Conservation (phyloP, 2,797 vertebrate species). For the Miichthys miiuy region DNA sequence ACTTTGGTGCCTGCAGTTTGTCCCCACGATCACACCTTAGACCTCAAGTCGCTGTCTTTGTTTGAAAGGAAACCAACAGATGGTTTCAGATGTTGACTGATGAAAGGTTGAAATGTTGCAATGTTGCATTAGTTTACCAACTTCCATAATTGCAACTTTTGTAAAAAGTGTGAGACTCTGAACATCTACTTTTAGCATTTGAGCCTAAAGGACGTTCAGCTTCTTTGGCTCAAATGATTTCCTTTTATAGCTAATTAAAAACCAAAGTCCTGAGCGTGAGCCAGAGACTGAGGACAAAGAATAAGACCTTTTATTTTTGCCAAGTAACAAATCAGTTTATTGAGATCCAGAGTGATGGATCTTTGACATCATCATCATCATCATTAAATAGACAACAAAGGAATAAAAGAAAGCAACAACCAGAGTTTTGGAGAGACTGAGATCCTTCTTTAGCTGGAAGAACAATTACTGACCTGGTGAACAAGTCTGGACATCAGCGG, state of each 20-base stretch:
- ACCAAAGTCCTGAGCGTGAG: conserved; percentile 52
- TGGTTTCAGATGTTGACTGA: conserved; percentile 18
- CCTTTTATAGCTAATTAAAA: conserved; percentile 24
- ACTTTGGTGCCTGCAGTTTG: background rate
- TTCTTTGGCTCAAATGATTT: conserved; percentile 21
- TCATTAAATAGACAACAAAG: conserved; percentile 45
- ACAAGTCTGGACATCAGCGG: conserved; percentile 29
- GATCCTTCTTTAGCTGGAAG: conserved; percentile 55
- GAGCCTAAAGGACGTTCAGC: conserved; percentile 7
- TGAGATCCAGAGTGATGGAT: conserved; percentile 57
- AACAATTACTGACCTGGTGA: conserved; percentile 46
- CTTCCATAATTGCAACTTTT: background rate
- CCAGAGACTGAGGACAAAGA: conserved; percentile 39
- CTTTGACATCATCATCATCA: conserved; percentile 65
- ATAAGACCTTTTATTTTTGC: conserved; percentile 53
- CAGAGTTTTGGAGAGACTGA: conserved; percentile 4
- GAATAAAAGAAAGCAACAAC: conserved; percentile 48
- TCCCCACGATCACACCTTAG: background rate
- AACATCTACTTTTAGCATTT: conserved; percentile 24
- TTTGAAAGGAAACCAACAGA: background rate
- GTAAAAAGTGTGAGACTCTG: conserved; percentile 6
- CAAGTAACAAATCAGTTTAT: conserved; percentile 79
- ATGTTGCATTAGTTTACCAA: conserved; percentile 10
- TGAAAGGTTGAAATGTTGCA: background rate
- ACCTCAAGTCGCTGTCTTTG: background rate